A percentile compares a stretch with the other conserved stretches of the same genome.
Conservation (phyloP, 37 sponge, comb jelly and placozoan species). For the Ianthella basta region DNA sequence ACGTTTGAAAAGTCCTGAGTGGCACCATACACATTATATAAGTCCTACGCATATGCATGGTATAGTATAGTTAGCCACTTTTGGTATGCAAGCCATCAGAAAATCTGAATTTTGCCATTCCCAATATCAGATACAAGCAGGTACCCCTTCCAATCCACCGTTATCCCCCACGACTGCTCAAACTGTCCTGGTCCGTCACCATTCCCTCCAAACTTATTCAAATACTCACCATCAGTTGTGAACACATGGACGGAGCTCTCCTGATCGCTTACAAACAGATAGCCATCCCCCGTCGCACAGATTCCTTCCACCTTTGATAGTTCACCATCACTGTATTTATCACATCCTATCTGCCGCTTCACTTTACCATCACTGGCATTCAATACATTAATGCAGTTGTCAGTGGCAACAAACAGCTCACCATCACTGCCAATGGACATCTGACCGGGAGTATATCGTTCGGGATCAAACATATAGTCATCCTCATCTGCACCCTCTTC, state of each 20-base stretch:
- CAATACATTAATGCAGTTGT: constrained; percentile 18
- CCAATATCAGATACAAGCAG: not conserved
- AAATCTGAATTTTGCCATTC: not conserved
- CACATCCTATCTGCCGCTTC: not conserved
- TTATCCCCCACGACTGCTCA: too few relatives aligned
- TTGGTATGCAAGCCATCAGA: too few relatives aligned
- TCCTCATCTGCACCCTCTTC: constrained; percentile 4
- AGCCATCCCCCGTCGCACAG: constrained; percentile 20
- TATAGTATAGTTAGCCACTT: too few relatives aligned
- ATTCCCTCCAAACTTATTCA: too few relatives aligned
- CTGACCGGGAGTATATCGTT: not conserved
- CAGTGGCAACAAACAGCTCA: not conserved
- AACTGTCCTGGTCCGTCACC: too few relatives aligned
- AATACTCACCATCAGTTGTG: too few relatives aligned
- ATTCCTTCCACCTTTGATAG: constrained; percentile 13
- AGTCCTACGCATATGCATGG: too few relatives aligned
- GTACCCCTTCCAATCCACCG: too few relatives aligned
- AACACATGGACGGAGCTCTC: not conserved
- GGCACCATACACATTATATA: too few relatives aligned
- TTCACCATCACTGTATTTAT: not conserved
- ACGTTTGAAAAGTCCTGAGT: too few relatives aligned
- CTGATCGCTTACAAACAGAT: constrained; percentile 2
- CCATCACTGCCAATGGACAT: constrained; percentile 19
- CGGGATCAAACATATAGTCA: not conserved
- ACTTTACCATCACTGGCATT: not conserved